Evolutionary conservation across 2,113 vertebrate genomes (phyloP).

Genomic region (Ardeotis arabs): DNA sequence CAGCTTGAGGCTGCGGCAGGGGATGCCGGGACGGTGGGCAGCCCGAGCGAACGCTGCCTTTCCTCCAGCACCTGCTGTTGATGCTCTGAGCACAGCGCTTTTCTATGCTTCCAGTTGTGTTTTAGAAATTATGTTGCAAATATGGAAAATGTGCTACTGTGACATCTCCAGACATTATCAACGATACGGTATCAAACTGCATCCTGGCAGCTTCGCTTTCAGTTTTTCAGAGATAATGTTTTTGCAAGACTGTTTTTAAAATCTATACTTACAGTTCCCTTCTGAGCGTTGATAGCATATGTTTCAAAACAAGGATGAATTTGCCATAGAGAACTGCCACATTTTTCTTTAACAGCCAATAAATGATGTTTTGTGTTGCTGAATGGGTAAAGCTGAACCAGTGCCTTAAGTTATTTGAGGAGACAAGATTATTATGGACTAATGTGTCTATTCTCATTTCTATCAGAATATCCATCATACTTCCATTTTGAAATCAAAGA

Average conservation of each 20-base stretch:
- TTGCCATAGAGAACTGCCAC: not conserved
- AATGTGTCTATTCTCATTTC: not conserved
- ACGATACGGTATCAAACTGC: not conserved
- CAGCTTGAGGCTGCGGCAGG: not conserved
- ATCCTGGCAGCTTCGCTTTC: not conserved
- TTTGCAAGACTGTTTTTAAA: slow-evolving; percentile 40
- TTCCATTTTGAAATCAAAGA: not conserved
- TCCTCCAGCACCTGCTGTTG: not conserved
- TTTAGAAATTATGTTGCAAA: not conserved
- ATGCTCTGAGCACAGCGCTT: not conserved
- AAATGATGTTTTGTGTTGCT: slow-evolving; percentile 34
- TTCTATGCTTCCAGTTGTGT: not conserved
- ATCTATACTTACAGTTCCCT: not conserved
- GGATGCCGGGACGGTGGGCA: not conserved
- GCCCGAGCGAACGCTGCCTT: accelerated
- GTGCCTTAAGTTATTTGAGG: slow-evolving; percentile 13
- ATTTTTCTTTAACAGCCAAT: slow-evolving; percentile 32
- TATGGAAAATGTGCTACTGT: not conserved
- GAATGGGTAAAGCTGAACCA: not conserved
- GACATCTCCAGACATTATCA: not conserved
- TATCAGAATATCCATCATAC: slow-evolving; percentile 16
- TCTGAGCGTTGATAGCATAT: not conserved
- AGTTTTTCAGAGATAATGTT: not conserved
- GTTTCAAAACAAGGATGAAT: slow-evolving; percentile 52
- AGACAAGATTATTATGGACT: not conserved